Evolutionary conservation across 2,888 invertebrate species (phyloP).

Genomic region (Physocephala rufipes): DNA sequence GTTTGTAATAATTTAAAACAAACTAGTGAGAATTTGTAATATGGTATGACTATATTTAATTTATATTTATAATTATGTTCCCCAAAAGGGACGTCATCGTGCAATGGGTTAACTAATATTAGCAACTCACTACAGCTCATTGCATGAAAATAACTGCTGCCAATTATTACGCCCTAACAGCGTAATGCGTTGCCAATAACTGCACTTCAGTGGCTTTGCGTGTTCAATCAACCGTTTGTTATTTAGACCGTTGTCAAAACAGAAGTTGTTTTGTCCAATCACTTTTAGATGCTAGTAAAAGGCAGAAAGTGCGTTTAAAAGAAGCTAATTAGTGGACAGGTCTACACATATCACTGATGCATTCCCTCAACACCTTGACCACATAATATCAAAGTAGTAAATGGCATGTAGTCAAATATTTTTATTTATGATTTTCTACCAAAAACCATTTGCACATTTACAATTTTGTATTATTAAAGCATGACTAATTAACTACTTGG

Average conservation of each 20-base stretch:
- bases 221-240: not conserved
- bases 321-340: not conserved
- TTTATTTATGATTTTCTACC: not conserved
- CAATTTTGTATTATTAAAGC: too few relatives aligned
- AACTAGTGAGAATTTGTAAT: too few relatives aligned
- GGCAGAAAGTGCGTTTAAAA: not conserved
- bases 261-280: not conserved
- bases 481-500: too few relatives aligned
- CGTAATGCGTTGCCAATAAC: not conserved
- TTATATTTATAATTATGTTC: too few relatives aligned
- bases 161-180: too few relatives aligned
- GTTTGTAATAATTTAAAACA: too few relatives aligned
- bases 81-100: too few relatives aligned
- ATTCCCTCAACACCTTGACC: not conserved
- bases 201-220: slow-evolving; percentile 13
- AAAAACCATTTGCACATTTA: too few relatives aligned
- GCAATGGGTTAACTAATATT: too few relatives aligned
- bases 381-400: too few relatives aligned
- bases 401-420: slow-evolving; percentile 3
- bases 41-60: too few relatives aligned
- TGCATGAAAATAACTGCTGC: not conserved
- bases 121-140: too few relatives aligned
- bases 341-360: not conserved
- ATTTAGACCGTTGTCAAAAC: not conserved
- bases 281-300: slow-evolving; percentile 8